Evolutionary conservation across 2,797 vertebrate genomes (phyloP), one percentile per base, ranked within the genome.

Genomic region (Myotis myotis): DNA sequence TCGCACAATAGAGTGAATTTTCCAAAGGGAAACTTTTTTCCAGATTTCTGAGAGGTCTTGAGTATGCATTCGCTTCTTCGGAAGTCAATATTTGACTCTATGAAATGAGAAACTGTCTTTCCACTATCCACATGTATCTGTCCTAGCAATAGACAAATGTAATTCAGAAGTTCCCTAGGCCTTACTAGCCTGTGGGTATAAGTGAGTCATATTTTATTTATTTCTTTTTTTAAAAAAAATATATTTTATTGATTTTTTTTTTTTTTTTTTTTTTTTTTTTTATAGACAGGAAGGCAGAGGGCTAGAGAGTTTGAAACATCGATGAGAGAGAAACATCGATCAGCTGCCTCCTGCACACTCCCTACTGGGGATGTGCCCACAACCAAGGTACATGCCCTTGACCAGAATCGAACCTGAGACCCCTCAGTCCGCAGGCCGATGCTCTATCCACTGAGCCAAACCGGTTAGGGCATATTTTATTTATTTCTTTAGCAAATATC

Each of bases 401-500:
- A 36, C 36, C 36, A 36, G 36, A 36, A 36, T 36, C 36, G 36
- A 36, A 36, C 36, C 36, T 36, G 36, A 3, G 36, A 36, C 36
- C 36, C 36, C 3, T 36, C 2, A 36, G 36, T 36, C 36, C 36
- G 36, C 36, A 36, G 36, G 36, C 36, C 3, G 36, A 36, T 36
- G 36, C 36, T 36, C 36, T 36, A 36, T 36, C 36, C 36, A 36
- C 36, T 36, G 36, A 36, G 36, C 36, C 36, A 36, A 36, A 36
- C 36, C 2, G 36, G 36, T 36, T 36, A 36, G 36, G 36, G 36
- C 91, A 92, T 15, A 47, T 17, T 85, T 82, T 74, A 79, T 72
- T 96, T 89, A 86, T 87, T 91, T 93, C 44, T 87, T 92, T 88
- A 94, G 89, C 91, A 95, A 92, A 96, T 82, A 78, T 49, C 95